Base-by-base conservation (phyloP, 2,113 vertebrate species). In the Ovis canadensis region DNA sequence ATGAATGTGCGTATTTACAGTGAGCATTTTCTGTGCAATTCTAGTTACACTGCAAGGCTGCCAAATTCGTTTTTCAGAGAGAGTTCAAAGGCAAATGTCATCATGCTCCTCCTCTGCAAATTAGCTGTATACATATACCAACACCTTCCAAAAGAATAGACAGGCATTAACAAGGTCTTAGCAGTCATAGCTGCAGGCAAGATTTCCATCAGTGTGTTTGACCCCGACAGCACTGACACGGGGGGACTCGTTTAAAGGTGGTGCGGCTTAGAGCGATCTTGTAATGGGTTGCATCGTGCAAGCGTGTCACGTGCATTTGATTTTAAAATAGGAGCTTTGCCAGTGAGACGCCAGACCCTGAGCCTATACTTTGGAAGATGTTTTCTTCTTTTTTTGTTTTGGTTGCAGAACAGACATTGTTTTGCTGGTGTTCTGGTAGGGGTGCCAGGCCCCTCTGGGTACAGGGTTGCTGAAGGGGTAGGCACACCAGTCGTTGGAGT, bases 21-120 rank as follows among this genome's bases (percentile, higher is more conserved):
- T 1, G 80, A 81, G 43, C 33, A 8, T 91, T 81, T 74, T 87
- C 84, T n/a, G 17, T 48, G 59, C 48, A 27, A 43, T 64, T 16
- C 80, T 80, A 87, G 89, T 84, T 88, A 80, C 7, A 40, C 52
- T 7, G n/a, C 50, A 6, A n/a, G 23, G 77, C 82, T 83, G 45
- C 67, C 52, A 84, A 57, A 80, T 54, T n/a, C 40, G 10, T 50
- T 74, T 62, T 71, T 90, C 87, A 88, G 97, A 89, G 96, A n/a
- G 3, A 40, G 78, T 96, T 98, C 94, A 96, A 90, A 96, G 87
- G 81, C 80, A 81, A 78, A 43, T 33, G 84, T 36, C 74, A 60
- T 17, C 52, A 25, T 88, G 43, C 54, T 21, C 62, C 48, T 17
- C 16, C 43, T 45, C 36, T 8, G 52, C 48, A 31, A 27, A 74